A percentile compares a stretch with the other conserved stretches of the same genome.
These are phyloP conservation scores for Pygocentrus nattereri DNA, from an alignment of 2,797 vertebrate genomes.

Conservation along the genomic window DNA sequence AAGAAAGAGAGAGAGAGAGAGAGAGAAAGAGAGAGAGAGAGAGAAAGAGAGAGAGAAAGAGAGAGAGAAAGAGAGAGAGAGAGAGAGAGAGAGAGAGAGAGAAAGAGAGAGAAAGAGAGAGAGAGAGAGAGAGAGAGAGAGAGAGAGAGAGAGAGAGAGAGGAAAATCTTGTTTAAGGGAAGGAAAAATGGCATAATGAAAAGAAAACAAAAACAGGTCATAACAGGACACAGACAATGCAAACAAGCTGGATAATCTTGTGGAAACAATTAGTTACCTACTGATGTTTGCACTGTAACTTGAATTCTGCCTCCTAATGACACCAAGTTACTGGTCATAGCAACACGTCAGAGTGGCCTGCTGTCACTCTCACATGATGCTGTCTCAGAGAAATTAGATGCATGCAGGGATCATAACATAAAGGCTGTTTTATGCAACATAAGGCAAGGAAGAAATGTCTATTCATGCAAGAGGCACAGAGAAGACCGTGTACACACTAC, in stretches of 20 bases:
- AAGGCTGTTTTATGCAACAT: conserved; percentile 12
- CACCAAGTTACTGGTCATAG: background rate
- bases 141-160: background rate
- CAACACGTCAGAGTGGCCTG: background rate
- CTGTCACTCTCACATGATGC: conserved; percentile 18
- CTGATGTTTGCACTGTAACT: no score
- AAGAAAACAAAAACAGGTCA: background rate
- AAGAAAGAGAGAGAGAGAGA: no score
- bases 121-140: background rate
- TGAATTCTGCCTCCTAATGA: background rate
- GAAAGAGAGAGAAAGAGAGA: no score
- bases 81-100: no score
- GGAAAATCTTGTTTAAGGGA: background rate
- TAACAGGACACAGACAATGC: background rate
- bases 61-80: no score
- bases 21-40: no score
- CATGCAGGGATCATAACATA: conserved; percentile 22
- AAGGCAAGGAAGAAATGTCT: background rate
- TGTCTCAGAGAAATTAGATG: background rate
- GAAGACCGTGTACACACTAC: background rate
- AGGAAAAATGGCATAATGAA: background rate
- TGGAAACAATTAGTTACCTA: no score
- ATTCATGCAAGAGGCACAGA: conserved; percentile 27
- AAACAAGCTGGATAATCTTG: background rate
- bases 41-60: no score